Evolutionary conservation across 1,140 invertebrate species (phyloP), one percentile per base, ranked within the genome.

Genomic region (Zeugodacus cucurbitae): DNA sequence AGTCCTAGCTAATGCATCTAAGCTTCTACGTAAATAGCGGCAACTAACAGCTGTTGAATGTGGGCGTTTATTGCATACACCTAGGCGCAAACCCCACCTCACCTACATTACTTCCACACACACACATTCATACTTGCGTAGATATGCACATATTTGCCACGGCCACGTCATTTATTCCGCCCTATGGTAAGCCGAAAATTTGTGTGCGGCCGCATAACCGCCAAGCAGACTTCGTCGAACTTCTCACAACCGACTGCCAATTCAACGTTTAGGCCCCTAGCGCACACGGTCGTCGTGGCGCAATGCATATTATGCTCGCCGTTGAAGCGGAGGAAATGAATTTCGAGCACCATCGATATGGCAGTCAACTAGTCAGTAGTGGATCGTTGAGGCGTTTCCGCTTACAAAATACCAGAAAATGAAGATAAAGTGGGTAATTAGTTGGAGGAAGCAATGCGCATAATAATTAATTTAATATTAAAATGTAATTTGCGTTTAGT

Each of bases 381-480:
- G 48, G 41, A 86, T 59, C 85, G 57, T 20, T 57, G 32, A 59
- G 48, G 48, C 44, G 85, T 58, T 58, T 57, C 85, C 85, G 85
- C 26, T 32, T 57, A 29, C 85, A 59, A 86, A 58, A 59, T 59
- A 58, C 48, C 41, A 57, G 48, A 57, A 57, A 86, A 86, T 86
- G 44, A 86, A 86, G 85, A 86, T 57, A 59, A 59, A 86, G 41
- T 86, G 85, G 48, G 41, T 86, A 86, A 86, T 86, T 86, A 86
- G 85, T 29, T 58, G 85, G 6, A 86, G 48, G 48, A 54, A 34
- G 44, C 44, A n/a, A 59, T 41, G 57, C 14, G 85, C 85, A 86
- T 86, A 57, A 86, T 86, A 86, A 86, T 86, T 86, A 86, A 86
- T 86, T 86, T 59, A 86, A 59, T 86, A 86, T 57, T 74, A 74